Evolutionary conservation across 2,888 invertebrate genomes (phyloP), one percentile per base, ranked within the genome.

Genomic region (Phortica magna): DNA sequence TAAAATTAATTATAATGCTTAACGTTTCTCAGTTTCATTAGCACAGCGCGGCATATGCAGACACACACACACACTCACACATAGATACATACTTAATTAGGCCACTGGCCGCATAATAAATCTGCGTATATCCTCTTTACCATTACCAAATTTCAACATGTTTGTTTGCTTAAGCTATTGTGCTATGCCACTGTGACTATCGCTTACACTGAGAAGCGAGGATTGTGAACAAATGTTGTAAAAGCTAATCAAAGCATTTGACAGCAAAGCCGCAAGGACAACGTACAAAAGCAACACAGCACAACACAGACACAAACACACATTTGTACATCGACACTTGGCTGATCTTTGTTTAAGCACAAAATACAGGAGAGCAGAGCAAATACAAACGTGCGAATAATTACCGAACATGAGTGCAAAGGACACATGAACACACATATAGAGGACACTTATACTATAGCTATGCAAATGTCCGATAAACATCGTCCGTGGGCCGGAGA

Each of bases 321-420:
- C 31, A 31, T 31, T 55, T 57, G 39, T 59, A 59, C 12, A 41
- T 41, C 17, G 43, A 61, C 17, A n/a, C 42, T 61, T 41, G n/a
- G 70, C 61, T 31, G 53, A 70, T 53, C 48, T 70, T 53, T 53
- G 70, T 42, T 73, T 68, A 12, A 68, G 22, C 43, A 68, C 59
- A 73, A 73, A 59, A 42, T 14, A 43, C 42, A 31, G 48, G 22
- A 7, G 19, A 48, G 70, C 48, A 53, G 53, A 48, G 9, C 61
- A 61, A 61, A 76, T 76, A 76, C 76, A 78, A 78, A 79, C 82
- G 82, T 80, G 79, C 84, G 82, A 85, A 84, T 85, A 87, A 85
- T 85, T 85, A 85, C 86, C 80, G 31, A 80, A 83, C 84, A 85
- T 85, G 80, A 88, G 79, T 82, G 48, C 77, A 76, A 74, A 75